A percentile compares a stretch with the other conserved stretches of the same genome.
Evolutionary conservation across 1,140 invertebrate species (phyloP).

Genomic region (Brachionus paranguensis): DNA sequence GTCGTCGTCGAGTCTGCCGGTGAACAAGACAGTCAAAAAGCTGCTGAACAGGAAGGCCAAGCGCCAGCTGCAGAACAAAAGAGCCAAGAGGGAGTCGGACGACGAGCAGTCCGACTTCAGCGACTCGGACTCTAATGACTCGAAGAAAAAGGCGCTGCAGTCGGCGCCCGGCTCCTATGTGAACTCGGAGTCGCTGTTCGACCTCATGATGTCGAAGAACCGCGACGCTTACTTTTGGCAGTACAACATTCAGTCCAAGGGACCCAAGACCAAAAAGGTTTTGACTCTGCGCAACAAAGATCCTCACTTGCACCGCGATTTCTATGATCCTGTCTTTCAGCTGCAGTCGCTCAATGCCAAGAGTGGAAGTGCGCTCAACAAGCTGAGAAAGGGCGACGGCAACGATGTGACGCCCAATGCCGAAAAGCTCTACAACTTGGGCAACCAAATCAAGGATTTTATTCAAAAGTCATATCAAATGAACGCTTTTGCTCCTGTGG

Average conservation of each 20-base stretch:
- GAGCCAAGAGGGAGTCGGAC: background rate
- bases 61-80: background rate
- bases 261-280: conserved; percentile 67
- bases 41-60: background rate
- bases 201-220: conserved; percentile 29
- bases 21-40: background rate
- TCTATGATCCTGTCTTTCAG: conserved; percentile 83
- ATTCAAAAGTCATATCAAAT: conserved; percentile 40
- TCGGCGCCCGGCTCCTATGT: background rate
- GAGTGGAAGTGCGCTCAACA: conserved; percentile 55
- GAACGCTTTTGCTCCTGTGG: background rate
- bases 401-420: conserved; percentile 94
- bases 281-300: conserved; percentile 62
- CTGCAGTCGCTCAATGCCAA: background rate
- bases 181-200: conserved; percentile 6
- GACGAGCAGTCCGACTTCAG: conserved; percentile 2
- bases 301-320: conserved; percentile 78
- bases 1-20: background rate
- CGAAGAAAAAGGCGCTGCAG: background rate
- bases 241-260: conserved; percentile 96
- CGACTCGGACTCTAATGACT: conserved; percentile 24
- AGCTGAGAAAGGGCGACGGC: conserved; percentile 90
- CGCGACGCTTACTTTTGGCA: conserved; percentile 78
- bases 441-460: conserved; percentile 38
- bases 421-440: conserved; percentile 56